Base-by-base conservation (phyloP, 35 echinoderm and acorn worm genomes). In the Eucidaris tribuloides region DNA sequence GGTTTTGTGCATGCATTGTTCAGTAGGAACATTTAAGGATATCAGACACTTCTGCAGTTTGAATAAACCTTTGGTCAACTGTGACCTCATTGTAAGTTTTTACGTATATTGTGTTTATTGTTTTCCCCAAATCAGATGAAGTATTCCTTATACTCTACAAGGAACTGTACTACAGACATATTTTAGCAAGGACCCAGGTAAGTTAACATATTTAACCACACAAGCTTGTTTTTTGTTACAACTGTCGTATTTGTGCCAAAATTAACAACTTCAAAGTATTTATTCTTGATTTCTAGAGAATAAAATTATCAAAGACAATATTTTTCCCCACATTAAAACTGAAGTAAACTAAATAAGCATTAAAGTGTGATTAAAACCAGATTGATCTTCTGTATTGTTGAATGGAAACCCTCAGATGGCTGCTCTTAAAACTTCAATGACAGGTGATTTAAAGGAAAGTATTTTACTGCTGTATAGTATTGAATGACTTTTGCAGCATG, bases 141-240 rank as follows among this genome's bases (percentile, higher is more conserved):
- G 81, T 92, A 27, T 92, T 92, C 50, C 48, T 92, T 45, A 97
- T 92, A 45, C 43, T 97, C 2, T 99, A 99, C 79, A 99, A 99
- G 63, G 96, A 99, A 30, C 68, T 99, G 79, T 99, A 89, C 65
- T 99, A 99, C 80, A 61, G 96, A 38, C 96, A 99, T 36, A 93
- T 99, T 23, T 90, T 89, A 41, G 96, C 96, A 31, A 99, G 90
- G 45, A 86, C 87, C 19, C 83, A 83, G 80, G 93, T 96, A 58
- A 80, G 66, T 25, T 22, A 74, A 2, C n/a, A 9, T n/a, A n/a
- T n/a, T n/a, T n/a, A n/a, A n/a, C n/a, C n/a, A n/a, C n/a, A n/a
- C n/a, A n/a, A n/a, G n/a, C n/a, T n/a, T n/a, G n/a, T n/a, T 83
- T 9, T 2, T 28, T 71, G 19, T 18, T 19, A 18, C 22, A 19